These are phyloP conservation scores for human DNA, from an alignment of 2,113 vertebrate species.

Conservation along the genomic window GRCh38 chrX:106613501-106614000, in stretches of 20 bases:
- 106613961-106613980: background rate
- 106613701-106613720: background rate
- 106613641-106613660: constrained; percentile 10
- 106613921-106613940: background rate
- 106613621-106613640: background rate
- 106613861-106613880: constrained; percentile 46
- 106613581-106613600: background rate
- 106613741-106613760: constrained; percentile 30
- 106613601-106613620: background rate
- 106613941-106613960: background rate
- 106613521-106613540: background rate
- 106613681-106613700: background rate
- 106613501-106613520: background rate
- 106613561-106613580: constrained; percentile 29
- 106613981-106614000: constrained; percentile 47
- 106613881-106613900: background rate
- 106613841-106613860: background rate
- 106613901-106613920: background rate
- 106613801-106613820: background rate
- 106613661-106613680: constrained; percentile 21
- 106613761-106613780: constrained; percentile 12
- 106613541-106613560: constrained; percentile 32
- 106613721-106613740: background rate
- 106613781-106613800: background rate
- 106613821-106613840: background rate